Base-by-base conservation (phyloP, 2,797 vertebrate species). In the Microhierax caerulescens region DNA sequence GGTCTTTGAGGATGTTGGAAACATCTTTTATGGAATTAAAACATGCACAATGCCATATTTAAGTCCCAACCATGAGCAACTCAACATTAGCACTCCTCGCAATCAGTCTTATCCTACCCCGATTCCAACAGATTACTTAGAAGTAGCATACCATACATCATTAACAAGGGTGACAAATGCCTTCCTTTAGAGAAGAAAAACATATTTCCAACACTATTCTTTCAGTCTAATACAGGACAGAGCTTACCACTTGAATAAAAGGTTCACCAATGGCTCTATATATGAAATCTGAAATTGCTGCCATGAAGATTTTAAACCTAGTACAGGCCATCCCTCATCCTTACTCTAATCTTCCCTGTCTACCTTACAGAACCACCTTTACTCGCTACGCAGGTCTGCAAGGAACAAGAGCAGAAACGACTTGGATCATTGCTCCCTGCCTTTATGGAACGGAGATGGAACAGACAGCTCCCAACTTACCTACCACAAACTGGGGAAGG, bases 351-450 rank as follows among this genome's bases (percentile, higher is more conserved):
- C 53, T 16, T 48, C 32, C 20, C 59, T 41, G 25, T 15, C 2
- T 3, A 13, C 15, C 27, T 67, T 51, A 68, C 14, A 67, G 22
- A 83, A 39, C 6, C 0, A 0, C 41, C 72, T 48, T 54, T 12
- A 45, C 67, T 70, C 60, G 27, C 56, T 56, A 20, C 6, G 5
- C 23, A 59, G 39, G 19, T 73, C 59, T 76, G n/a, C 45, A 85
- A 47, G 25, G 37, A 90, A 56, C 25, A 77, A 57, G 79, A 60
- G 68, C 20, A 74, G 43, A 51, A 19, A 11, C 9, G 43, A 18
- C 16, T 17, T 34, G n/a, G n/a, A 85, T 11, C n/a, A 41, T 5
- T 0, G 0, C 7, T 45, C n/a, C 27, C 11, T 13, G 7, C 70
- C 36, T 48, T 32, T 59, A 48, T 4, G 16, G 36, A 37, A 27